Percentiles rank a stretch among this genome's conserved stretches.
These are phyloP conservation scores for Tanytarsus gracilentus DNA, from an alignment of 2,888 invertebrate genomes.

Conservation along the genomic window DNA sequence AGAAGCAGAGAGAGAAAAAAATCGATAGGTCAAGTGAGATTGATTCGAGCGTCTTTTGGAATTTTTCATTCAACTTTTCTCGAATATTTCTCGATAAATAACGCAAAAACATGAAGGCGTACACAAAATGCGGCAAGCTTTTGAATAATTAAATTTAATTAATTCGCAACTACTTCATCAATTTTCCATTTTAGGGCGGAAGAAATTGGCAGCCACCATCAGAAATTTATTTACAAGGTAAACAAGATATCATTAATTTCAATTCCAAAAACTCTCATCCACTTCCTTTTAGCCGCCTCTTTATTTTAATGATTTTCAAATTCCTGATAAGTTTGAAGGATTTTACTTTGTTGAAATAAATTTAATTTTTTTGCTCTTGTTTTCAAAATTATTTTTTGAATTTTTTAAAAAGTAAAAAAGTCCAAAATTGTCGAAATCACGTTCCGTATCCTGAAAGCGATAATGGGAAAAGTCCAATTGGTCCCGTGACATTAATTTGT, in stretches of 20 bases:
- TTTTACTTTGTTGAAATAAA: conserved; percentile 23
- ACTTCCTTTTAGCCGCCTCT: neutral
- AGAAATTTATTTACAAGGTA: neutral
- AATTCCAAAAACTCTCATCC: neutral
- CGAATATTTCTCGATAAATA: neutral
- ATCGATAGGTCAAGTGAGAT: conserved; percentile 20
- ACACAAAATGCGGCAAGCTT: too few species aligned
- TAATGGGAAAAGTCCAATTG: conserved; percentile 1
- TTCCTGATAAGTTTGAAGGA: too few species aligned
- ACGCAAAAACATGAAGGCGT: too few species aligned
- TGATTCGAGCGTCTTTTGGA: neutral
- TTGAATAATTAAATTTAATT: conserved; percentile 28
- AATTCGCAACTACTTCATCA: conserved; percentile 21
- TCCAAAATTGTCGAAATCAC: too few species aligned
- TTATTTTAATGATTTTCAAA: conserved; percentile 1
- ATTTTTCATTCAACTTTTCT: neutral
- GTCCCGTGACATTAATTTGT: conserved; percentile 29
- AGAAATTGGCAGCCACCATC: neutral
- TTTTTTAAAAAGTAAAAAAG: too few species aligned
- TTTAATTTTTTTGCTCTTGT: conserved; percentile 22
- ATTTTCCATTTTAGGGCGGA: neutral
- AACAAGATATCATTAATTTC: conserved; percentile 28
- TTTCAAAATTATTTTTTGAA: too few species aligned
- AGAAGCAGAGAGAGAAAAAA: conserved; percentile 1
- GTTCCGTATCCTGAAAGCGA: neutral